These are phyloP conservation scores for Oceanodroma leucorhoa DNA, from an alignment of 2,797 vertebrate species.

Conservation along the genomic window DNA sequence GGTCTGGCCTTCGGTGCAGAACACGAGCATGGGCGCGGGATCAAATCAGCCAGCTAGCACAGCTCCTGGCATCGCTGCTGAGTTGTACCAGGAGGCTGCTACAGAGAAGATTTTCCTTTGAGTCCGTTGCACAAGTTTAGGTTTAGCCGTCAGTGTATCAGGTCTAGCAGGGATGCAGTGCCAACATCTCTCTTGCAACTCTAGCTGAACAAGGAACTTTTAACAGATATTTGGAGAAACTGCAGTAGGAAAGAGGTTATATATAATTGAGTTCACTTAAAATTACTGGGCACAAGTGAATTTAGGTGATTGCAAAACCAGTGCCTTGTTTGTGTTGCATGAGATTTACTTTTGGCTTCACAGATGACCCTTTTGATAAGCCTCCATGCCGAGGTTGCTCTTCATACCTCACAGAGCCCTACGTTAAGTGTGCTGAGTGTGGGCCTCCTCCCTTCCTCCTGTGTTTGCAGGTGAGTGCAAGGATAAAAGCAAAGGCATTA, in stretches of 20 bases:
- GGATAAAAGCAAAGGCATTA: background rate
- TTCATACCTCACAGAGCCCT: slow-evolving; percentile 91
- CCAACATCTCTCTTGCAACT: background rate
- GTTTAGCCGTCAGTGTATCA: background rate
- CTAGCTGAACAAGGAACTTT: background rate
- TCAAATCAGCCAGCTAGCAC: background rate
- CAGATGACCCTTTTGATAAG: slow-evolving; percentile 93
- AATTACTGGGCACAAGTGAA: background rate
- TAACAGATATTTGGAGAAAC: background rate
- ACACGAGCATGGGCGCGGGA: background rate
- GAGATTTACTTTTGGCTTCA: background rate
- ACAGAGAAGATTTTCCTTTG: background rate
- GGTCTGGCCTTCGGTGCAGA: background rate
- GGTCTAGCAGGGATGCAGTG: no score
- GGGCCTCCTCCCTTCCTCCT: slow-evolving; percentile 90
- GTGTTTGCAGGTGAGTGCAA: slow-evolving; percentile 89
- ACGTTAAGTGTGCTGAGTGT: slow-evolving; percentile 96
- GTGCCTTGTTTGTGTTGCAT: background rate
- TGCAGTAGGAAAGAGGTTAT: background rate
- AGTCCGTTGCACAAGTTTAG: background rate
- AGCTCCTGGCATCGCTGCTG: background rate
- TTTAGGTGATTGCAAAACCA: background rate
- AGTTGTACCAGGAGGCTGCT: background rate
- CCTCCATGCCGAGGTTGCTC: slow-evolving; percentile 94
- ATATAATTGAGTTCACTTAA: background rate